Base-by-base conservation (phyloP, 2,888 invertebrate species). In the Caenorhabditis sp. region DNA sequence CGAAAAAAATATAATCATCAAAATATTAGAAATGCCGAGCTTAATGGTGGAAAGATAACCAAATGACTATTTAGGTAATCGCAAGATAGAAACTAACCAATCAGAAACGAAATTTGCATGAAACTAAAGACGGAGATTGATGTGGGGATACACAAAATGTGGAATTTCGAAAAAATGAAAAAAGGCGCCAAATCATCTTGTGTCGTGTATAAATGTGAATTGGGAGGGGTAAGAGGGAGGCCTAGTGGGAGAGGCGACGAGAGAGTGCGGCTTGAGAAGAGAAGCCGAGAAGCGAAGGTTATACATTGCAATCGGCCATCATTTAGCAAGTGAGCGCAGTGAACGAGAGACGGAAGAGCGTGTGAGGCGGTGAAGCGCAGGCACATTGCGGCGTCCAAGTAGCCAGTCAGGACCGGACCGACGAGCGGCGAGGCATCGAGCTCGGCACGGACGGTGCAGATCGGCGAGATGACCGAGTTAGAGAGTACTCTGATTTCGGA, bases 291-390 rank as follows among this genome's bases (percentile, higher is more conserved):
- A 61, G 53, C 62, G 78, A 74, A 77, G 77, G 80, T 80, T 80
- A 80, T 80, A 74, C 80, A 74, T 80, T 74, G 80, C 80, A 80
- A 74, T 74, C 80, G 80, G 69, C 80, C 74, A 80, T 80, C 74
- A 80, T 74, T 80, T 74, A 80, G 69, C 60, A 69, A 80, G 68
- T 69, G 72, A 68, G 72, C 80, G 72, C 65, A 80, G 60, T 68
- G 67, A 72, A 80, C 64, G 65, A 68, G 69, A 71, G 47, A 26
- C 28, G 61, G 53, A 11, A 37, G 64, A 35, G 22, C 51, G 26
- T 11, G 18, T n/a, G 37, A 55, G 62, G 24, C 24, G 26, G 44
- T 44, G 61, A 79, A 53, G 58, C 69, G 74, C 69, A 74, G 80
- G 1, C 22, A 35, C 32, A 26, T 58, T 58, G 61, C 58, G 35